Evolutionary conservation across 1,140 invertebrate genomes (phyloP).

Genomic region (Anthonomus grandis): DNA sequence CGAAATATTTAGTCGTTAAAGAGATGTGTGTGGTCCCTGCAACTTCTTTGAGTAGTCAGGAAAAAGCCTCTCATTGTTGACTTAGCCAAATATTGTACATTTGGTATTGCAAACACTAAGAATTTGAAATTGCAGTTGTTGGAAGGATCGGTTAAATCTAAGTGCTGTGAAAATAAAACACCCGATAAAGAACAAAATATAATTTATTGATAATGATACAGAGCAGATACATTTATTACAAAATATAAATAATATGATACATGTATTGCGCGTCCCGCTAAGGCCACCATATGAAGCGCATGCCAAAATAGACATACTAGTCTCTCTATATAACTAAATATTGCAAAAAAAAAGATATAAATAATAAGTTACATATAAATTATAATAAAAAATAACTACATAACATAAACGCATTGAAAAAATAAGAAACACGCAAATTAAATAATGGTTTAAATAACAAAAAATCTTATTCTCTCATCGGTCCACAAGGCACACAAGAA

Average conservation of each 20-base stretch:
- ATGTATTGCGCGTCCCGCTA: slow-evolving; percentile 38
- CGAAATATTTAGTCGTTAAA: too few relatives aligned
- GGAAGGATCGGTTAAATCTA: too few relatives aligned
- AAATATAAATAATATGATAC: slow-evolving; percentile 48
- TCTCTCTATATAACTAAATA: slow-evolving; percentile 35
- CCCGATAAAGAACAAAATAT: slow-evolving; percentile 49
- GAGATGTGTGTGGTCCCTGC: too few relatives aligned
- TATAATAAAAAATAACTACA: slow-evolving; percentile 51
- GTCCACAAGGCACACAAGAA: slow-evolving; percentile 41
- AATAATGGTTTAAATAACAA: slow-evolving; percentile 51
- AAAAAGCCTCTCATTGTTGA: too few relatives aligned
- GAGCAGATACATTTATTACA: slow-evolving; percentile 44
- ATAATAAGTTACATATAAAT: slow-evolving; percentile 53
- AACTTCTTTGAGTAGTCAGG: too few relatives aligned
- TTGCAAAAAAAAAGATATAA: slow-evolving; percentile 41
- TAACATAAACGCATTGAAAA: slow-evolving; percentile 49
- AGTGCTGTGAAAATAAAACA: too few relatives aligned
- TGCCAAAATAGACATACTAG: slow-evolving; percentile 39
- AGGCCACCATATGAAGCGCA: slow-evolving; percentile 33
- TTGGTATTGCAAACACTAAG: too few relatives aligned
- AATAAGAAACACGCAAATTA: slow-evolving; percentile 49
- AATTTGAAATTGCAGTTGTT: too few relatives aligned
- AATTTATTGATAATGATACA: slow-evolving; percentile 49
- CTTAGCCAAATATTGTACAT: too few relatives aligned
- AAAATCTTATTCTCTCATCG: slow-evolving; percentile 46